Evolutionary conservation across 2,113 vertebrate genomes (phyloP).

Genomic region (Bufo gargarizans): DNA sequence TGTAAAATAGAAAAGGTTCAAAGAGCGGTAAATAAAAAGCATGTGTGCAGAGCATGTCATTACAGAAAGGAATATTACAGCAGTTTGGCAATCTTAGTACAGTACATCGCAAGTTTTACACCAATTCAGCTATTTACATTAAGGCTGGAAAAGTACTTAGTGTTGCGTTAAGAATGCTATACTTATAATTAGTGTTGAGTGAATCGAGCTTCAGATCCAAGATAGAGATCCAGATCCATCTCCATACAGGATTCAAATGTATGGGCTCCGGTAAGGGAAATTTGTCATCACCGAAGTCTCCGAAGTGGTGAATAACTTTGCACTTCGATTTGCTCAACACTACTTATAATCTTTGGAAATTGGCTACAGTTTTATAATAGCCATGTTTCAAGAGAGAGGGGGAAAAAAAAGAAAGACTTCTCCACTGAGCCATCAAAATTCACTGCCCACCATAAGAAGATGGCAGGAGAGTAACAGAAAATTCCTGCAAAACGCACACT

Average conservation of each 20-base stretch:
- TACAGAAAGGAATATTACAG: slow-evolving; percentile 21
- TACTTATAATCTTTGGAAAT: background rate
- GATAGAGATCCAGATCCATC: no score
- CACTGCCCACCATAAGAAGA: background rate
- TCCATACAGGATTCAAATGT: no score
- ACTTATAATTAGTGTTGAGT: background rate
- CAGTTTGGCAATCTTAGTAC: slow-evolving; percentile 44
- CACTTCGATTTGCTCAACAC: no score
- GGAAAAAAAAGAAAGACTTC: background rate
- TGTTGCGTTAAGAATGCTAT: background rate
- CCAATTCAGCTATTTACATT: slow-evolving; percentile 33
- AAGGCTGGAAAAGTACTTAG: slow-evolving; percentile 20
- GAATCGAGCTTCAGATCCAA: no score
- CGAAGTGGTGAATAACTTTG: no score
- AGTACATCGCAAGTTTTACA: slow-evolving; percentile 33
- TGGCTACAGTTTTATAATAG: background rate
- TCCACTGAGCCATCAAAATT: background rate
- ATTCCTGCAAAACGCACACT: background rate
- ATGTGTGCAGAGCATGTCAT: slow-evolving; percentile 7
- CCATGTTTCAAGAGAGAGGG: background rate
- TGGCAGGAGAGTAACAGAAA: background rate
- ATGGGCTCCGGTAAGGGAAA: no score
- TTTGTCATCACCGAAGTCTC: no score
- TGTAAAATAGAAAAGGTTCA: background rate
- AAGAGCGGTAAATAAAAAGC: background rate